A percentile compares a stretch with the other conserved stretches of the same genome.
phyloP scores from a whole-genome alignment of 2,113 vertebrate genomes.

The Sylvia atricapilla region DNA sequence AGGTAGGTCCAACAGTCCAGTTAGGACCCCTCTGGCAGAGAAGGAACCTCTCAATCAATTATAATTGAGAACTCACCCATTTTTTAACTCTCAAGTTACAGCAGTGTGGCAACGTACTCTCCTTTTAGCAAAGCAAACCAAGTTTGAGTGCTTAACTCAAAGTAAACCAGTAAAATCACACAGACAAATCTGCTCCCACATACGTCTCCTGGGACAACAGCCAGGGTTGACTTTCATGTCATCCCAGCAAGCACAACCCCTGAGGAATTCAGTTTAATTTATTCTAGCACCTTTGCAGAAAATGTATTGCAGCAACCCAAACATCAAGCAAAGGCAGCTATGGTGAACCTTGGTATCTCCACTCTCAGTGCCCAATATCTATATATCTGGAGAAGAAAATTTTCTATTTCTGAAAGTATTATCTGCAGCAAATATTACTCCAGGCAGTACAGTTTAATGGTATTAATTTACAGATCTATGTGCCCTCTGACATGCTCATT shows the following conservation, averaged over 20 bases:
- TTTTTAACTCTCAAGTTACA: background rate
- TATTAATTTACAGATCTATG: background rate
- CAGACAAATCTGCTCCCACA: background rate
- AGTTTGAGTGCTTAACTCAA: background rate
- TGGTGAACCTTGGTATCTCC: background rate
- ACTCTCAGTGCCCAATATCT: background rate
- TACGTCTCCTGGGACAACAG: background rate
- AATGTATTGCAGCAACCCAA: background rate
- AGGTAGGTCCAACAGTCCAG: background rate
- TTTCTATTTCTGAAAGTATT: background rate
- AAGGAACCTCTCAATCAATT: background rate
- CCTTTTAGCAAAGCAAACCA: background rate
- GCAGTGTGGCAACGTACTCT: background rate
- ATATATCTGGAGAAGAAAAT: background rate
- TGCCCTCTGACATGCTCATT: background rate
- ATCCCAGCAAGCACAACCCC: background rate
- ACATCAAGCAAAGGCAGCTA: background rate
- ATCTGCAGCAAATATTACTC: background rate
- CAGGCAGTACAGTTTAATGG: background rate
- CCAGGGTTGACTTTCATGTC: background rate
- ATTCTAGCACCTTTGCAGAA: background rate
- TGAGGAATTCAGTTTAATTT: background rate
- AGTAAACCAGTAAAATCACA: background rate
- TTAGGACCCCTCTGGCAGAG: background rate
- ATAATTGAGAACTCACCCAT: background rate